Evolutionary conservation across 2,113 vertebrate genomes (phyloP).

Genomic region (Scopus umbretta): DNA sequence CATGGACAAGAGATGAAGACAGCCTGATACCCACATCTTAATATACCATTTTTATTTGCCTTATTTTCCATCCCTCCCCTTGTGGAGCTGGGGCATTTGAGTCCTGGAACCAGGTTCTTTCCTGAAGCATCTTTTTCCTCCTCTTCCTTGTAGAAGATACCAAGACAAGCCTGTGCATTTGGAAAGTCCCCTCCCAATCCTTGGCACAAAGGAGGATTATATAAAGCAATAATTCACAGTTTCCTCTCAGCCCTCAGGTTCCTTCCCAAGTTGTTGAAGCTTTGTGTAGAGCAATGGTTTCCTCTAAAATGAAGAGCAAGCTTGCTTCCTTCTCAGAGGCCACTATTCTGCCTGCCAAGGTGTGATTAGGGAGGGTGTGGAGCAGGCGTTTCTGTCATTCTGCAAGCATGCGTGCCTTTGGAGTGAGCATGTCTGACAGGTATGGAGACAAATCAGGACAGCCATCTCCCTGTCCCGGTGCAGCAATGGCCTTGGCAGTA

Average conservation of each 20-base stretch:
- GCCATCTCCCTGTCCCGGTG: fast-evolving
- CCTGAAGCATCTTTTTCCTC: neutral
- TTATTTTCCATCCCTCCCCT: neutral
- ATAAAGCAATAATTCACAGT: neutral
- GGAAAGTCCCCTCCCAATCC: neutral
- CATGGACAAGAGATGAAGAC: neutral
- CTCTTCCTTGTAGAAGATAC: neutral
- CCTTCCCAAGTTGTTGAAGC: neutral
- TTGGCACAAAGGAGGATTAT: neutral
- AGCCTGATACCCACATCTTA: neutral
- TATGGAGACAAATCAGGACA: neutral
- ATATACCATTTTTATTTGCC: neutral
- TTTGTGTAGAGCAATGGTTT: neutral
- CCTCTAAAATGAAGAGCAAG: neutral
- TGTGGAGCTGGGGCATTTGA: neutral
- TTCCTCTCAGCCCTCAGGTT: neutral
- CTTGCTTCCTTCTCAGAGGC: neutral
- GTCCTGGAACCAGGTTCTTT: neutral
- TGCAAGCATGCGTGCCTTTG: neutral
- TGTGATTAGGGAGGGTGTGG: neutral
- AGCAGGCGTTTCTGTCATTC: neutral
- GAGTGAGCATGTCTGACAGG: neutral
- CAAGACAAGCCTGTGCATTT: neutral
- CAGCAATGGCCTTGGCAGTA: fast-evolving
- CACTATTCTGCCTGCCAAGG: neutral